Evolutionary conservation across 2,113 vertebrate species (phyloP).

Genomic region (Vulpes lagopus): DNA sequence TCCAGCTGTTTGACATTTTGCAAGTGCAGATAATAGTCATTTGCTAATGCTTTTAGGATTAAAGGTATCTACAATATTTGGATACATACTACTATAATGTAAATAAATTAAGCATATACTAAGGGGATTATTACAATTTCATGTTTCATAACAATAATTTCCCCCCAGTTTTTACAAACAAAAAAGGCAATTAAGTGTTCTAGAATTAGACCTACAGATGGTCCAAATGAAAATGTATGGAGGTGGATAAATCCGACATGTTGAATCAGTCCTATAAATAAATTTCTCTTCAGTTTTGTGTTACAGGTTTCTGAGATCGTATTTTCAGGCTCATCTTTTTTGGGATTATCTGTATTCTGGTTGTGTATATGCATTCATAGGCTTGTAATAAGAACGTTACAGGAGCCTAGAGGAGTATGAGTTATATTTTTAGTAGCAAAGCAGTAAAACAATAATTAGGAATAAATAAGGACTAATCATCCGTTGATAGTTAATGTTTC

Average conservation of each 20-base stretch:
- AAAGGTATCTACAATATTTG: neutral
- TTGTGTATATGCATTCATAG: constrained; percentile 52
- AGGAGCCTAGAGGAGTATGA: neutral
- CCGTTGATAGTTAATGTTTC: neutral
- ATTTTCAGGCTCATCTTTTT: constrained; percentile 76
- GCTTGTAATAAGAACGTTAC: neutral
- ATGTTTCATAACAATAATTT: constrained; percentile 62
- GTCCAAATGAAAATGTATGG: constrained; percentile 82
- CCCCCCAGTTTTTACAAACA: constrained; percentile 63
- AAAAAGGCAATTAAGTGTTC: constrained; percentile 82
- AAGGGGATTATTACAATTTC: constrained; percentile 50
- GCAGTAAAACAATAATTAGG: neutral
- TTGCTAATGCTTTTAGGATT: neutral
- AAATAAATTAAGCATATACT: constrained; percentile 51
- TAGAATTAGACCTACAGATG: constrained; percentile 87
- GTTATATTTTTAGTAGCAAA: constrained; percentile 5
- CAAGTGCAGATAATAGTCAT: neutral
- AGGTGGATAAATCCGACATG: constrained; percentile 82
- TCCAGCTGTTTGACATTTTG: constrained; percentile 32
- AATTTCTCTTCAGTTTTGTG: constrained; percentile 49
- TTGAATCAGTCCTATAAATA: constrained; percentile 86
- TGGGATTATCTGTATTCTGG: constrained; percentile 69
- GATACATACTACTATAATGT: neutral
- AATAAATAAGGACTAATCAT: neutral
- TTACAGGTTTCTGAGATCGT: constrained; percentile 70